phyloP scores from a whole-genome alignment of 2,797 vertebrate genomes.

The Siniperca undulata region DNA sequence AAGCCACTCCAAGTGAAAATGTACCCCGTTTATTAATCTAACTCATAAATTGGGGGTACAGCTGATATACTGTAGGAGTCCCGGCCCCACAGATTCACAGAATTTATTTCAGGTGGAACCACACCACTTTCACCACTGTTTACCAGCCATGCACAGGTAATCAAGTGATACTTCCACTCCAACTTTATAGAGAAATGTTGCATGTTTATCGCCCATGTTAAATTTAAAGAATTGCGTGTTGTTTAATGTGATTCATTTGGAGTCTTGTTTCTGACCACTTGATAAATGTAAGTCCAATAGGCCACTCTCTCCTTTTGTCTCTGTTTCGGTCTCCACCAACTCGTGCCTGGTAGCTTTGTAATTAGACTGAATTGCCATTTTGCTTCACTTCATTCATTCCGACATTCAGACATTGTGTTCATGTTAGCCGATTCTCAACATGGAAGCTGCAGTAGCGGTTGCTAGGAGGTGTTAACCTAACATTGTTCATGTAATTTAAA shows the following conservation, averaged over 20 bases:
- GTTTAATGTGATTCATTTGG: background rate
- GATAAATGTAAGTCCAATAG: background rate
- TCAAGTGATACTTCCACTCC: background rate
- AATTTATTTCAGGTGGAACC: background rate
- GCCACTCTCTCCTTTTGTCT: background rate
- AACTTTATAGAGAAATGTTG: background rate
- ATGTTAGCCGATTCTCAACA: too few species aligned
- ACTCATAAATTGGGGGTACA: constrained; percentile 29
- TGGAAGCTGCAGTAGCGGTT: background rate
- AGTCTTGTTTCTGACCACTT: background rate
- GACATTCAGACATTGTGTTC: background rate
- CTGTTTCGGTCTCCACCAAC: background rate
- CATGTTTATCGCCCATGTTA: background rate
- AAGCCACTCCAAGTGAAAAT: constrained; percentile 41
- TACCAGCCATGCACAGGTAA: background rate
- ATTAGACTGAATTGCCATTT: background rate
- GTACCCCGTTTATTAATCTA: constrained; percentile 39
- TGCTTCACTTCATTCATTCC: background rate
- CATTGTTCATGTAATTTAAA: background rate
- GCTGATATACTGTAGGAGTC: constrained; percentile 19
- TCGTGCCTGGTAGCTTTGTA: background rate
- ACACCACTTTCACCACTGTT: background rate
- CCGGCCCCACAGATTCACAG: background rate
- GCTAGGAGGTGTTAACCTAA: background rate
- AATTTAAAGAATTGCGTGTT: background rate